Evolutionary conservation across 2,888 invertebrate species (phyloP).

Genomic region (Folsomia candida): DNA sequence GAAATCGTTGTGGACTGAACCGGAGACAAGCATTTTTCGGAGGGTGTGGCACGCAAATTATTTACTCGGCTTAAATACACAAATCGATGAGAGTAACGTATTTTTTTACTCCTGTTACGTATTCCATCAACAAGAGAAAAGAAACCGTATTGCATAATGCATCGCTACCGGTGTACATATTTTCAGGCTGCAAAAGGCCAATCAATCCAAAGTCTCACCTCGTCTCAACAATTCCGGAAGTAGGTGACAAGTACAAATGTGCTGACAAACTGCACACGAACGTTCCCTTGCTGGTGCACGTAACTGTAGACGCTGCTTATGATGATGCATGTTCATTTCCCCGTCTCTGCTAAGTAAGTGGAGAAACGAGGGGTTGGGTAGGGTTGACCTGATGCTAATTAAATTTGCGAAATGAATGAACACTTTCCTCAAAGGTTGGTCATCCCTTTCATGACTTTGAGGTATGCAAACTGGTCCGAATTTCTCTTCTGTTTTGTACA

Average conservation of each 20-base stretch:
- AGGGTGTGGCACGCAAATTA: conserved; percentile 2
- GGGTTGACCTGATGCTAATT: not conserved
- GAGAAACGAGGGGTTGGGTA: not conserved
- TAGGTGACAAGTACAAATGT: conserved; percentile 1
- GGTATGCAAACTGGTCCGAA: not conserved
- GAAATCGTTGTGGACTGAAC: not conserved
- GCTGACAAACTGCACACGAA: not conserved
- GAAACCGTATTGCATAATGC: no score
- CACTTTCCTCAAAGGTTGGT: not conserved
- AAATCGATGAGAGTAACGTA: not conserved
- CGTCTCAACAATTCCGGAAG: not conserved
- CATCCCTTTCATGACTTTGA: not conserved
- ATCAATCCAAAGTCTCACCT: not conserved
- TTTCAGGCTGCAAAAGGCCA: no score
- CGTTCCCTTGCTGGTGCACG: no score
- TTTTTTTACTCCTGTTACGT: no score
- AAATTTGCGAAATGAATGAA: not conserved
- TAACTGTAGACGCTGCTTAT: no score
- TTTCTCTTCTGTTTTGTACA: no score
- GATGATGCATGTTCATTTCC: not conserved
- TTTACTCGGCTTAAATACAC: not conserved
- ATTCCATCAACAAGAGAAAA: no score
- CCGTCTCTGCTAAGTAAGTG: not conserved
- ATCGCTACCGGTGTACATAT: no score
- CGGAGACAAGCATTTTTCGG: not conserved